Base-by-base conservation (phyloP, 37 sponge, comb jelly and placozoan genomes). In the Chondrilla cf. caribensis region DNA sequence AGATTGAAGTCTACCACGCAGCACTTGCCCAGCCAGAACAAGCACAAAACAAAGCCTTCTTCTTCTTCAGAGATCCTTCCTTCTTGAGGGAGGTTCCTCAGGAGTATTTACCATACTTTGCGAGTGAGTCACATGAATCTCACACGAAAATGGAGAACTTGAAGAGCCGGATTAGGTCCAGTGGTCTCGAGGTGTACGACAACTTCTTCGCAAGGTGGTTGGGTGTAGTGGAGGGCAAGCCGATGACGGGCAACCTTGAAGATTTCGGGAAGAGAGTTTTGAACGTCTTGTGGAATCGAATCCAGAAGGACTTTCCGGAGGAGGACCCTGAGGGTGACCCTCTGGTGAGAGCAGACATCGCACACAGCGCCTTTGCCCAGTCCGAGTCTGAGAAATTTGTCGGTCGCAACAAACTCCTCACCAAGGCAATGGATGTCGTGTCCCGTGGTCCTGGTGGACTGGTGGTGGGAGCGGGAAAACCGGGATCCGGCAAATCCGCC, bases 251-350 rank as follows among this genome's bases (percentile, higher is more conserved):
- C 7, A 84, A 85, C 0, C 82, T 97, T 70, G 95, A 94, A 38
- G 90, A 91, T 58, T 97, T 97, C 86, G 97, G 97, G 24, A 71
- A 89, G 78, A 60, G 97, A 77, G 95, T 97, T 25, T 79, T 97
- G 54, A 47, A 94, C 62, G 89, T 89, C 32, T 62, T 97, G 54
- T 97, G 97, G 97, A 94, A 94, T 82, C 85, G 92, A 14, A 93
- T 97, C 21, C 87, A 92, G 67, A 84, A 67, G 60, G 88, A 89
- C 60, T 97, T 70, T 51, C 92, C 95, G 28, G 83, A 89, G 32
- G 86, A 87, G 9, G 90, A 96, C 17, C 58, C 65, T 0, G 47
- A 44, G 8, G 24, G 58, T 26, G 91, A 93, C 64, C 80, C 84
- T 15, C 17, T 93, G 39, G 58, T 81, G 21, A 58, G 79, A 51